A percentile compares a stretch with the other conserved stretches of the same genome.
phyloP scores from a whole-genome alignment of 2,797 vertebrate genomes.

The Oceanodroma leucorhoa region DNA sequence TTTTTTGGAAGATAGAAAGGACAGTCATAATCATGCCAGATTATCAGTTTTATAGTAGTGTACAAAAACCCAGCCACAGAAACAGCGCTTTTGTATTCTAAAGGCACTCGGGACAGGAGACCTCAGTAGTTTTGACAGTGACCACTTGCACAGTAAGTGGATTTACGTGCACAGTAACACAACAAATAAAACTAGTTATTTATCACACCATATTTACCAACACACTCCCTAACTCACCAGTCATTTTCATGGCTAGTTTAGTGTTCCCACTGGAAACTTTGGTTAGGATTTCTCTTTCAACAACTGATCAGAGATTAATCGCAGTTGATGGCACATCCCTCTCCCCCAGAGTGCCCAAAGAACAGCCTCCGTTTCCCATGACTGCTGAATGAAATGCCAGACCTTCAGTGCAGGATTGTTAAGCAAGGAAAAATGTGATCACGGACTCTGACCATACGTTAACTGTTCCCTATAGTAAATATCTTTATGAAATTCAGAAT shows the following conservation, averaged over 20 bases:
- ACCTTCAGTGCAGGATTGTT: neutral
- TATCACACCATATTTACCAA: neutral
- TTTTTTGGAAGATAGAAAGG: neutral
- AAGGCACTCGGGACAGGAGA: neutral
- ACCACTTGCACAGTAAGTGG: neutral
- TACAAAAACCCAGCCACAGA: neutral
- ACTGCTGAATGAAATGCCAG: neutral
- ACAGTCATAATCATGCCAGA: neutral
- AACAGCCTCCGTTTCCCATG: neutral
- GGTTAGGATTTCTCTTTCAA: neutral
- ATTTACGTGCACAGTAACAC: neutral
- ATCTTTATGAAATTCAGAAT: neutral
- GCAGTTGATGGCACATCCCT: neutral
- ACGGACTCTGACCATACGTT: neutral
- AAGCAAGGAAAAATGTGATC: neutral
- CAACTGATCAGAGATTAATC: neutral
- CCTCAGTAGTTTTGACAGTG: neutral
- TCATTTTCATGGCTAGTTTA: neutral
- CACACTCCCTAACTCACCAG: neutral
- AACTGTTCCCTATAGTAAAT: neutral
- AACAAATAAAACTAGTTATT: neutral
- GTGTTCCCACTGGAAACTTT: neutral
- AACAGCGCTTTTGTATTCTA: neutral
- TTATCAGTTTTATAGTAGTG: neutral
- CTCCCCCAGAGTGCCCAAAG: neutral